A percentile compares a stretch with the other conserved stretches of the same genome.
These are phyloP conservation scores for Ciconia nigra DNA, from an alignment of 2,797 vertebrate species.

Conservation along the genomic window DNA sequence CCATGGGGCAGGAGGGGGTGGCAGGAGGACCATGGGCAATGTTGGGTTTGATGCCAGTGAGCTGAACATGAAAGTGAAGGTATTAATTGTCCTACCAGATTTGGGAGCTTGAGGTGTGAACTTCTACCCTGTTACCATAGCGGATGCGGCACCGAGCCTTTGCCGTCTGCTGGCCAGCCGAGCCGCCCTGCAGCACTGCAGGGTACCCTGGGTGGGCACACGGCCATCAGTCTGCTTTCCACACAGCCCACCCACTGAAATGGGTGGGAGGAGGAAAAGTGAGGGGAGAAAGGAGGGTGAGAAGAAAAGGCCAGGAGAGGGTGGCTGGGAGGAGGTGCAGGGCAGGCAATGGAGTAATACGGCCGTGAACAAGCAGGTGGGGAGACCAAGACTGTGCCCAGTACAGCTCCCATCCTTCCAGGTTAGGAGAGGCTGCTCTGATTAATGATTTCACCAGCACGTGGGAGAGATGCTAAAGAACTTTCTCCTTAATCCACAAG, in stretches of 20 bases:
- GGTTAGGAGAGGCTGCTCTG: not conserved
- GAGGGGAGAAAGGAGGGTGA: not conserved
- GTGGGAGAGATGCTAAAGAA: not conserved
- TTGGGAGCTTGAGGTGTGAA: not conserved
- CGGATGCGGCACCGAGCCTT: rapidly evolving
- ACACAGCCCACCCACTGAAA: not conserved
- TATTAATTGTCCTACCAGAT: not conserved
- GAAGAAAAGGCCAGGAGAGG: not conserved
- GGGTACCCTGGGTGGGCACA: not conserved
- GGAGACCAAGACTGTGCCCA: not conserved
- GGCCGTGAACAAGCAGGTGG: rapidly evolving
- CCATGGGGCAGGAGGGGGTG: rapidly evolving
- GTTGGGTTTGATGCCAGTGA: not conserved
- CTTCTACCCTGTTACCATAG: too few species aligned
- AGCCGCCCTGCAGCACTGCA: not conserved
- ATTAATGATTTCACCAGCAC: not conserved
- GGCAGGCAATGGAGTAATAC: not conserved
- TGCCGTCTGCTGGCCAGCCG: rapidly evolving
- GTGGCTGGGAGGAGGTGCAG: not conserved
- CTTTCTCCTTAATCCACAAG: conserved; percentile 2
- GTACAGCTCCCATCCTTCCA: not conserved
- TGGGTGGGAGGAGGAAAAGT: not conserved
- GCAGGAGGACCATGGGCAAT: not conserved
- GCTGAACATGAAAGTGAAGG: not conserved
- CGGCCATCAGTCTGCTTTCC: not conserved